Conservation (phyloP, 2,113 vertebrate species). For the Pipra filicauda region DNA sequence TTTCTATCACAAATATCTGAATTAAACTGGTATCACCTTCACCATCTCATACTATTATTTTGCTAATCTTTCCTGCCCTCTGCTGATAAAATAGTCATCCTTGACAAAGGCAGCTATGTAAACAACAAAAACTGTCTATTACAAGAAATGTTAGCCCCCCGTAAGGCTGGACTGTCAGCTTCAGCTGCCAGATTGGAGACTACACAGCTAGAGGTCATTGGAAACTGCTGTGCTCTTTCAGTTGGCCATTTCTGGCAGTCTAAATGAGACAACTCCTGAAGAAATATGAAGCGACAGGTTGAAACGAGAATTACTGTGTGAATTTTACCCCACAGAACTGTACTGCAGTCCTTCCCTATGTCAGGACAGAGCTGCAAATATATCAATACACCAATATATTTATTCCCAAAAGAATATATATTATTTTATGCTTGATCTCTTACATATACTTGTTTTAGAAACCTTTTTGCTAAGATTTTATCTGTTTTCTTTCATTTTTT, state of each 20-base stretch:
- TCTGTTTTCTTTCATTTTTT: neutral
- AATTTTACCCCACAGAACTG: neutral
- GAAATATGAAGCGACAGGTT: neutral
- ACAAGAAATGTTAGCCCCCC: neutral
- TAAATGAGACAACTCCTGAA: neutral
- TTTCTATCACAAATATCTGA: neutral
- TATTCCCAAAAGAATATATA: neutral
- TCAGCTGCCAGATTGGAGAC: neutral
- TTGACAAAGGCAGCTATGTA: neutral
- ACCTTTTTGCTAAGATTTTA: neutral
- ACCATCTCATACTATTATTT: neutral
- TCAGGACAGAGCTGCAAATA: neutral
- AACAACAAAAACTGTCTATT: neutral
- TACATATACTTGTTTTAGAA: neutral
- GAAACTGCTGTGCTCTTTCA: neutral
- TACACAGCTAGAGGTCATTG: neutral
- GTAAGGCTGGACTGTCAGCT: neutral
- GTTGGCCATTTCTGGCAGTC: neutral
- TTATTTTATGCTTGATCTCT: neutral
- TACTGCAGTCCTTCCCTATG: neutral
- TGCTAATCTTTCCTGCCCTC: neutral
- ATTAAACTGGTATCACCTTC: neutral
- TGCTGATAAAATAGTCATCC: neutral
- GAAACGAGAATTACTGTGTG: neutral
- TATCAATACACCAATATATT: neutral